Conservation (phyloP, 2,888 invertebrate species). For the Caenorhabditis afra region DNA sequence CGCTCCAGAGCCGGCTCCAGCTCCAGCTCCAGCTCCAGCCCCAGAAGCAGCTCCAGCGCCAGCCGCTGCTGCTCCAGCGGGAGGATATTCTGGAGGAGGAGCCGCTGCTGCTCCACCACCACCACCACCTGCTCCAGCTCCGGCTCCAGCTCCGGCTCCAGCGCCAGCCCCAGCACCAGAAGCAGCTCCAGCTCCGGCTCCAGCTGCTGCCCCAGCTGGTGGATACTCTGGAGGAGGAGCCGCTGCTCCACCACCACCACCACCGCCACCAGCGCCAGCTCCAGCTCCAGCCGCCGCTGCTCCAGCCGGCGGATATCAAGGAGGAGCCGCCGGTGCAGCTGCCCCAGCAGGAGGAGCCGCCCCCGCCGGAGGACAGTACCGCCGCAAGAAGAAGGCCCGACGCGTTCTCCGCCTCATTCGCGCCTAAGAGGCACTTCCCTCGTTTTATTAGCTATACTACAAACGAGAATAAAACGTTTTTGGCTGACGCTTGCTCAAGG, state of each 20-base stretch:
- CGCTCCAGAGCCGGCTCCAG: neutral
- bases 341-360: conserved; percentile 15
- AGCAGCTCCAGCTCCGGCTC: too few relatives aligned
- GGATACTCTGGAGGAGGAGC: conserved; percentile 16
- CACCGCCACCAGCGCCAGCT: conserved; percentile 11
- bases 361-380: conserved; percentile 36
- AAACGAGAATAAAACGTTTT: conserved; percentile 24
- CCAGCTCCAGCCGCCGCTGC: conserved; percentile 31
- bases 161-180: too few relatives aligned
- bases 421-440: conserved; percentile 17
- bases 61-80: conserved; percentile 5
- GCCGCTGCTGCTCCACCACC: conserved; percentile 4
- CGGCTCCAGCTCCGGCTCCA: too few relatives aligned
- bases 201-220: conserved; percentile 18
- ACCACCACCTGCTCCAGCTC: conserved; percentile 3
- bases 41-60: neutral
- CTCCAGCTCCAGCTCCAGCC: neutral
- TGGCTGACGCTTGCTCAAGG: conserved; percentile 19
- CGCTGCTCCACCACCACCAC: conserved; percentile 15
- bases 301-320: conserved; percentile 29
- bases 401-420: conserved; percentile 37
- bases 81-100: too few relatives aligned
- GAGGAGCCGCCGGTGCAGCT: conserved; percentile 10
- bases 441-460: conserved; percentile 9
- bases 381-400: conserved; percentile 48